Evolutionary conservation across 2,888 invertebrate species (phyloP).

Genomic region (Tachina lurida): DNA sequence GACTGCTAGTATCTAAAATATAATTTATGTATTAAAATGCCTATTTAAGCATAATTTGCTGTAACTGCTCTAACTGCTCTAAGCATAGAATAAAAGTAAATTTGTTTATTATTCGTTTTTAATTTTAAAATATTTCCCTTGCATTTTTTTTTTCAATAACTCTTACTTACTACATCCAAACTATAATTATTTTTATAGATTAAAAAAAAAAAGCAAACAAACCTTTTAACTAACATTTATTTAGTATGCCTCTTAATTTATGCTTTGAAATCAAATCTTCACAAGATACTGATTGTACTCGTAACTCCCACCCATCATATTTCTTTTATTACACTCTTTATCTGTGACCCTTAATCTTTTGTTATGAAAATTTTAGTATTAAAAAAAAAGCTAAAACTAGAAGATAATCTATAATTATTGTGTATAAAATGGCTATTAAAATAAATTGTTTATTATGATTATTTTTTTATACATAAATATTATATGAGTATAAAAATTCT

Average conservation of each 20-base stretch:
- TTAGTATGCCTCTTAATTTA: not conserved
- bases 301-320: constrained; percentile 36
- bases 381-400: constrained; percentile 21
- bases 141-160: too few species aligned
- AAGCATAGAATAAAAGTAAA: too few species aligned
- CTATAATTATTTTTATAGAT: too few species aligned
- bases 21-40: too few species aligned
- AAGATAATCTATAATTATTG: constrained; percentile 38
- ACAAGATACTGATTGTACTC: not conserved
- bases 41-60: too few species aligned
- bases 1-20: too few species aligned
- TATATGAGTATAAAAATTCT: constrained; percentile 17
- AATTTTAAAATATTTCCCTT: too few species aligned
- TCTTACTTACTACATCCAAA: too few species aligned
- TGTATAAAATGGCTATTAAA: constrained; percentile 36
- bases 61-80: too few species aligned
- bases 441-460: constrained; percentile 52
- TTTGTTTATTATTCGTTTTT: too few species aligned
- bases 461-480: constrained; percentile 27
- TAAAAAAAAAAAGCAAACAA: not conserved
- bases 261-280: not conserved
- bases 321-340: not conserved
- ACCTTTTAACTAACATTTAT: not conserved
- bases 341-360: constrained; percentile 51
- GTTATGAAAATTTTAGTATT: constrained; percentile 30